Base-by-base conservation (phyloP, 1,140 invertebrate genomes). In the Drosophila sproati region DNA sequence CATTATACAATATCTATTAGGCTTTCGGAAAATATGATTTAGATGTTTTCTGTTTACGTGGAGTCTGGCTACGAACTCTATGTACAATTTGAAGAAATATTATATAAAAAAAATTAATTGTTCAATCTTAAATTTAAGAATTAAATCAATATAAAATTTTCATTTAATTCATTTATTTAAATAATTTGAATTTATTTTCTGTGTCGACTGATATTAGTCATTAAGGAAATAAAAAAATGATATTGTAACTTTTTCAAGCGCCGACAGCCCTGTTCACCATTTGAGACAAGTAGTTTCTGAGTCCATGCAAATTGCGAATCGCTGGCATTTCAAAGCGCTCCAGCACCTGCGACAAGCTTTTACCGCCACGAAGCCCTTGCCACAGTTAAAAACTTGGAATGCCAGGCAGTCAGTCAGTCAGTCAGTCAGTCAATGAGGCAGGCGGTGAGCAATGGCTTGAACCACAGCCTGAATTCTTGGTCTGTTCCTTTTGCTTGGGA, bases 261-360 rank as follows among this genome's bases (percentile, higher is more conserved):
- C 37, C 48, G 78, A 45, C 70, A 82, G 70, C 76, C 68, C 83
- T 79, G 37, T 5, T 3, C 28, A 41, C 0, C 29, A 4, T 2
- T 39, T 7, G 32, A n/a, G 59, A 39, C 35, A 41, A 41, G 39
- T 6, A 56, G 12, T n/a, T 56, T 43, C 73, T 57, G 35, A 43
- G 56, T 50, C 73, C 72, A 87, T 88, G 85, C 56, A 87, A 88
- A 88, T 87, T 87, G 72, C 69, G 71, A 77, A 73, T 79, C 43
- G 72, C 37, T 77, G 52, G 69, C 75, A 78, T 82, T 86, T 82
- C 71, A 59, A 86, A 82, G 34, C 56, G 52, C 73, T 71, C 69
- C 41, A 74, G 67, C 82, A 87, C 82, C 80, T 87, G 83, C 72
- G 74, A 68, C 54, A 75, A 63, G 68, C 48, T 79, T 77, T 76